Evolutionary conservation across 2,113 vertebrate genomes (phyloP), one percentile per base, ranked within the genome.

Genomic region (Nerophis lumbriciformis): DNA sequence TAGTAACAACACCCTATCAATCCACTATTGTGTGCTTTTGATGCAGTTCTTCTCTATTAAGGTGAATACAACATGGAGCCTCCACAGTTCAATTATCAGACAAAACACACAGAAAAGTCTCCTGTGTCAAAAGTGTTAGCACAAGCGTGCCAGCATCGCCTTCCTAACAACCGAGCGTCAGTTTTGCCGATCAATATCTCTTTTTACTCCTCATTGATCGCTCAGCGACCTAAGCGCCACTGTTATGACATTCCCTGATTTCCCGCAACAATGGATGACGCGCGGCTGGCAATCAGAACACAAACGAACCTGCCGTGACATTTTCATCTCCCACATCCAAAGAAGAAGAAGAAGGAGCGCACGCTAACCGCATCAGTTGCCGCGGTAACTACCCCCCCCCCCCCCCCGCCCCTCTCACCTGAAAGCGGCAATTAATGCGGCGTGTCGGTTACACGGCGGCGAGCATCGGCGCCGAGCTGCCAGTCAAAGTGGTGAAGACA

Each of bases 171-270:
- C 44, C 37, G 8, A 76, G 87, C 90, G 90, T 85, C 88, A 90
- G 83, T 88, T 88, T 90, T 85, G 80, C 81, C 75, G 89, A 91
- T 92, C 91, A 81, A 91, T 92, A 90, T 85, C 85, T 87, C 85
- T 90, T 91, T 91, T 91, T 90, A 89, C 89, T 88, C 88, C 80
- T 75, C 89, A 92, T 92, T 88, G 91, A 92, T 92, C 83, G 90
- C 86, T 79, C 75, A 74, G 90, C 84, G 80, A 90, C 85, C 88
- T 90, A 89, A 91, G 88, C 89, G 88, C 86, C 84, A 83, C 88
- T 91, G 91, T 91, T 91, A 91, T 91, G 91, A 92, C 91, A 91
- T 91, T 90, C 90, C 90, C 88, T 90, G 90, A 91, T 90, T 91
- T 91, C 90, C 91, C 88, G 86, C 90, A 90, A 90, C 90, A 90